These are phyloP conservation scores for Drosophila tsacasi DNA, from an alignment of 1,140 invertebrate genomes.

Conservation along the genomic window DNA sequence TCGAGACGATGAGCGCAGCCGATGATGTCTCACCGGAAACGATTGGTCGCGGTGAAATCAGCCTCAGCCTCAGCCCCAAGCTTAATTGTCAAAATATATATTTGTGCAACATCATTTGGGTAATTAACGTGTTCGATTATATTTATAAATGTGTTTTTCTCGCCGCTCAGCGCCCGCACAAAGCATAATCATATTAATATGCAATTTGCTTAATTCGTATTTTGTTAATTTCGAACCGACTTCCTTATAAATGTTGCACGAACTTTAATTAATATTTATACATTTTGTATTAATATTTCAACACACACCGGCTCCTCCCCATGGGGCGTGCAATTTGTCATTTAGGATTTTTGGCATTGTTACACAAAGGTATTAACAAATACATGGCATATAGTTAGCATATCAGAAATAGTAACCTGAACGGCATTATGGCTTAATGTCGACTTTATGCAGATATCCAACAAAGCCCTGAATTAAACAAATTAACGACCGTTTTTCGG, in stretches of 20 bases:
- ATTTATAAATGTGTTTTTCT: conserved; percentile 34
- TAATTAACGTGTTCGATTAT: conserved; percentile 68
- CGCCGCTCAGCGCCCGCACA: conserved; percentile 17
- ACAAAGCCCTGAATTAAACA: conserved; percentile 61
- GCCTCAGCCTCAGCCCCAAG: conserved; percentile 29
- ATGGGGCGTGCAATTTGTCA: conserved; percentile 34
- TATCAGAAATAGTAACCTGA: neutral
- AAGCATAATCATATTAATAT: conserved; percentile 52
- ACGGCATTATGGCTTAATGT: conserved; percentile 42
- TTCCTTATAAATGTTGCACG: conserved; percentile 40
- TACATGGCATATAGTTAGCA: neutral
- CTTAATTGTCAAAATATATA: conserved; percentile 74
- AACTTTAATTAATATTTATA: conserved; percentile 18
- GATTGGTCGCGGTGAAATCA: conserved; percentile 66
- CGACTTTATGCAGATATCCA: conserved; percentile 63
- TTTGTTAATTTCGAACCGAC: conserved; percentile 42
- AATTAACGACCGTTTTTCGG: conserved; percentile 56
- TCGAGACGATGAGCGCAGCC: conserved; percentile 9
- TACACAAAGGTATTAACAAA: conserved; percentile 29
- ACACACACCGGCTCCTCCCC: conserved; percentile 15
- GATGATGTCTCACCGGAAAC: conserved; percentile 67
- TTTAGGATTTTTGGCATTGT: conserved; percentile 14
- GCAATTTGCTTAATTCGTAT: conserved; percentile 29
- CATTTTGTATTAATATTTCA: conserved; percentile 7
- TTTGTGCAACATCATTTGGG: conserved; percentile 76